A percentile compares a stretch with the other conserved stretches of the same genome.
Conservation (phyloP, 2,113 vertebrate genomes). For the Thalassarche chlororhynchos region DNA sequence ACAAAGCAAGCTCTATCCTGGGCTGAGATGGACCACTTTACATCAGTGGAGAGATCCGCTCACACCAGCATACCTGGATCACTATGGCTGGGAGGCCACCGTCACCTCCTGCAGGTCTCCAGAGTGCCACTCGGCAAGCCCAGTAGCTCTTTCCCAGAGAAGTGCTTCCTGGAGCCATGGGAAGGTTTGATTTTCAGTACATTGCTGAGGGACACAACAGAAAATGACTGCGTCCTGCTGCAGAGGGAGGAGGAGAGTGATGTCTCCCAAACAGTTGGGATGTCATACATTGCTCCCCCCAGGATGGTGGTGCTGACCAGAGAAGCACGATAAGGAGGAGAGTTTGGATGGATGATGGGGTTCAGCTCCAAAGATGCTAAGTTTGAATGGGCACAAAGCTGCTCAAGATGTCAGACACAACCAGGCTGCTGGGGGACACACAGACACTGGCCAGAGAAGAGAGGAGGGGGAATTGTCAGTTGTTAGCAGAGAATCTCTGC, state of each 20-base stretch:
- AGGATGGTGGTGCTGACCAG: background rate
- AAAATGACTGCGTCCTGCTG: background rate
- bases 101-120: background rate
- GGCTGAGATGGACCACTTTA: background rate
- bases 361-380: background rate
- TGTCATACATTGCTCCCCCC: background rate
- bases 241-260: background rate
- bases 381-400: background rate
- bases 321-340: background rate
- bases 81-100: background rate
- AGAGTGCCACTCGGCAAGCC: background rate
- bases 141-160: background rate
- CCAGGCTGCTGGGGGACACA: background rate
- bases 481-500: background rate
- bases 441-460: background rate
- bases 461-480: background rate
- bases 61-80: rapidly evolving
- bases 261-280: background rate
- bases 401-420: background rate
- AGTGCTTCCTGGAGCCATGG: background rate
- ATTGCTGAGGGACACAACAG: background rate
- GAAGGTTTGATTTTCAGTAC: background rate
- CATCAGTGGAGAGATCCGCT: background rate
- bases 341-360: background rate
- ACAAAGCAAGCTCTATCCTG: background rate